These are phyloP conservation scores for Ictalurus furcatus DNA, from an alignment of 2,113 vertebrate species.

Conservation along the genomic window DNA sequence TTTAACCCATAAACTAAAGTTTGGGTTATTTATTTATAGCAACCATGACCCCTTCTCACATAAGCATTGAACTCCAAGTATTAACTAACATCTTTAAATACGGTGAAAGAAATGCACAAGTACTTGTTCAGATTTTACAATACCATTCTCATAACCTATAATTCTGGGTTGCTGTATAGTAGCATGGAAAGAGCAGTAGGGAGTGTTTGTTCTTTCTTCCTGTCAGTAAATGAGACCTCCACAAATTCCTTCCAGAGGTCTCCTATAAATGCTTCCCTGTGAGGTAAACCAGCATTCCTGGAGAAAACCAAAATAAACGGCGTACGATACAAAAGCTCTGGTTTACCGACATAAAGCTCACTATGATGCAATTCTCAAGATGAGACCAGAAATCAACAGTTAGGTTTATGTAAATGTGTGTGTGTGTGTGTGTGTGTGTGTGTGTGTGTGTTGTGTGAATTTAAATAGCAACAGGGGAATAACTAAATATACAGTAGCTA, in stretches of 20 bases:
- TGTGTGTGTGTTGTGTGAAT: background rate
- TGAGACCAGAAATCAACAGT: background rate
- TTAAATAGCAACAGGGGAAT: constrained; percentile 28
- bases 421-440: background rate
- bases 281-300: constrained; percentile 55
- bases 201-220: constrained; percentile 50
- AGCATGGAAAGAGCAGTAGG: constrained; percentile 30
- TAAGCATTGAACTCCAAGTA: background rate
- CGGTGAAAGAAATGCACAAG: background rate
- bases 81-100: background rate
- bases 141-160: background rate
- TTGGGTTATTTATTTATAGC: background rate
- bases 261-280: constrained; percentile 53
- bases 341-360: background rate
- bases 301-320: constrained; percentile 41
- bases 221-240: constrained; percentile 48
- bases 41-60: background rate
- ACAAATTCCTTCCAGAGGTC: constrained; percentile 57
- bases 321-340: background rate
- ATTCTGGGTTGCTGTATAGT: background rate
- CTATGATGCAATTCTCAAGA: background rate
- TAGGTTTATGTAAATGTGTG: background rate
- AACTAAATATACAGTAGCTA: constrained; percentile 19
- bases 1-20: background rate
- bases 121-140: background rate